Base-by-base conservation (phyloP, 2,888 invertebrate genomes). In the Lottia gigantea region DNA sequence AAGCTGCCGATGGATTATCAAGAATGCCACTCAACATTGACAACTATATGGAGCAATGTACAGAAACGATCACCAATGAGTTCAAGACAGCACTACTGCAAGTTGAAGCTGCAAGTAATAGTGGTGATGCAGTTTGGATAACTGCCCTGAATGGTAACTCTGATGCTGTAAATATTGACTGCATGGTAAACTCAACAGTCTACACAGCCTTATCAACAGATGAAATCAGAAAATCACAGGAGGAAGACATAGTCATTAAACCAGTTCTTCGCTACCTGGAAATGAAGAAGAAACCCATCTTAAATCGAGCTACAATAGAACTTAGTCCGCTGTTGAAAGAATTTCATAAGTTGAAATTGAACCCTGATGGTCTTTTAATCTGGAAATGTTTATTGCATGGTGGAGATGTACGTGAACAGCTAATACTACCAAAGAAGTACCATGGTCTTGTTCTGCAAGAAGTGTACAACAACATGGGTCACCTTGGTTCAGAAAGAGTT, bases 391-490 rank as follows among this genome's bases (percentile, higher is more conserved):
- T 11, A 55, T 55, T 55, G n/a, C 19, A 11, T 49, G 64, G 66
- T 7, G 66, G 46, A 61, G 23, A 46, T 19, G 40, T 23, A 25
- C 62, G 61, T 15, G 31, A 45, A 47, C 66, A 62, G 19, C 63
- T 69, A 23, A 55, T 64, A 3, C 23, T 71, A 25, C 67, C 71
- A 1, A 6, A 16, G 26, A 46, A 49, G 25, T 67, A 62, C 45
- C 46, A 55, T 12, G 3, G 8, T 47, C 15, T 55, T 4, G 49
- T 66, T 0, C 15, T 67, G 40, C 25, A 63, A 23, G 71, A 66
- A 55, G 46, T 72, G 3, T 69, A 72, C 55, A 64, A 72, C 40
- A 68, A 72, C 11, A 72, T 72, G 66, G 72, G 72, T 45, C 72
- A 68, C 46, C 66, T 72, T n/a, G 68, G 68, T 23, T n/a, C 64